Evolutionary conservation across 2,113 vertebrate genomes (phyloP).

Genomic region (Aegotheles bennettii): DNA sequence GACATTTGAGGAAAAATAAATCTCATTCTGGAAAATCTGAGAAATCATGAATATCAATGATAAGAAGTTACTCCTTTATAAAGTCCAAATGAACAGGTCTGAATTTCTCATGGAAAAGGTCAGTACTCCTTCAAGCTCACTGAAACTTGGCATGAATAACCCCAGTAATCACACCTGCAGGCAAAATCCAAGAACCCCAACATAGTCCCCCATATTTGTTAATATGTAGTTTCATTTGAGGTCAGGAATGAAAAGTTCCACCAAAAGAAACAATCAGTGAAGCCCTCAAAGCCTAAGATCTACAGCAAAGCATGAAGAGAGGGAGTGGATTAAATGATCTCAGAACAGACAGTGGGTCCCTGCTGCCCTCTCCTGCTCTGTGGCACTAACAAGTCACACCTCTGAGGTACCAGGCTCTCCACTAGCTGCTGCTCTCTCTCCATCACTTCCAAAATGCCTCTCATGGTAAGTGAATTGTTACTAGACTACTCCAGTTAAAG

Average conservation of each 20-base stretch:
- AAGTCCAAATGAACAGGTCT: not conserved
- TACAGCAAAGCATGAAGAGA: not conserved
- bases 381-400: not conserved
- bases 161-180: not conserved
- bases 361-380: not conserved
- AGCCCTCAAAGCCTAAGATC: not conserved
- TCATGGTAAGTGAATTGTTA: rapidly evolving
- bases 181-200: not conserved
- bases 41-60: not conserved
- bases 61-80: not conserved
- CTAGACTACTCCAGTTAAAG: not conserved
- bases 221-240: not conserved
- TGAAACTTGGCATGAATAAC: not conserved
- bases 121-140: not conserved
- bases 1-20: not conserved
- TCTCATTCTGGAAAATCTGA: not conserved
- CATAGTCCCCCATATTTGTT: not conserved
- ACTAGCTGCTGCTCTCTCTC: not conserved
- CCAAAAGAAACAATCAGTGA: not conserved
- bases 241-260: not conserved
- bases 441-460: not conserved
- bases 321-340: not conserved
- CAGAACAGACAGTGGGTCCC: not conserved
- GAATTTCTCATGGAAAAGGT: not conserved
- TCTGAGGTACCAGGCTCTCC: not conserved